Base-by-base conservation (phyloP, 2,888 invertebrate genomes). In the Clitarchus hookeri region DNA sequence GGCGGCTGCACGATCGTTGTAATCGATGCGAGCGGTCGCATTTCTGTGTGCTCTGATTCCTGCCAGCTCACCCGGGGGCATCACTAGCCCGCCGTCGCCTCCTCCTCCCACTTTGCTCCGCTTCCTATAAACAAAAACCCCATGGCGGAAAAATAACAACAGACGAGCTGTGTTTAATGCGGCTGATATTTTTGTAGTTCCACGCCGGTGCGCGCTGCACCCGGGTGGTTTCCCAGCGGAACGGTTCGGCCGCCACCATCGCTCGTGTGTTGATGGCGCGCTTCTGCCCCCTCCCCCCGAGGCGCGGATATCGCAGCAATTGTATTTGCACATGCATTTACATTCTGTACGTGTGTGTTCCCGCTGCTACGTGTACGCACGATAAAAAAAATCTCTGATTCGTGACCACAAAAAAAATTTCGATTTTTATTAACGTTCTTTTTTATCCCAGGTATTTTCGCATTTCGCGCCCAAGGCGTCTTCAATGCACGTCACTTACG, bases 101-200 rank as follows among this genome's bases (percentile, higher is more conserved):
- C 65, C 48, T 48, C 48, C 48, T 6, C 48, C 48, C 65, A 65
- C 65, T 65, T 19, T 65, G 65, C 82, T 82, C 82, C 8, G 36
- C 82, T 82, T 82, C 44, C 82, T 82, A 82, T 82, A 82, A 82
- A 82, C 82, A 82, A 82, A 82, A 82, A 13, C 36, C 82, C n/a
- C 65, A n/a, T 82, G 44, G 82, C 82, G 82, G 27, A 27, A 82
- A 82, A 82, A 82, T 82, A 82, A 82, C 82, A 82, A 82, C 82
- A 82, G 82, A 44, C 82, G 82, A 82, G 82, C 82, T 26, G 82
- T 82, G 44, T 82, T 82, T 82, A 82, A 82, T 82, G 16, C 82
- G 82, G 25, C 82, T 44, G 82, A 82, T 82, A 82, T 82, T 82
- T 82, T 82, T 82, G 82, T 82, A 82, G 82, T 82, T 82, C 82